These are phyloP conservation scores for Watsonalla binaria DNA, from an alignment of 2,888 invertebrate genomes.

Conservation along the genomic window DNA sequence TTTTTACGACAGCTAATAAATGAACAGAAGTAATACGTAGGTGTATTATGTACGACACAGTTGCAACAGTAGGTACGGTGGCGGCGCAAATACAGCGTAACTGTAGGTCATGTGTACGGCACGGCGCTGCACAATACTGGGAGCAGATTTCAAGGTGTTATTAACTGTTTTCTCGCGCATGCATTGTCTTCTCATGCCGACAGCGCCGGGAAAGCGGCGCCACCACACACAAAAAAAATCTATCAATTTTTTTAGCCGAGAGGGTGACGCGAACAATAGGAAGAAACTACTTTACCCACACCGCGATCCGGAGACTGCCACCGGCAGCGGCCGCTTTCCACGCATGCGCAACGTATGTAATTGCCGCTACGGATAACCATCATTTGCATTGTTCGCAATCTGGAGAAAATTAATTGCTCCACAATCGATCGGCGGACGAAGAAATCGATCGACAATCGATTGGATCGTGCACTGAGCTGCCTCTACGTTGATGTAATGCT, in stretches of 20 bases:
- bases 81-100: not conserved
- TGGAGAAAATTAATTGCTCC: constrained; percentile 69
- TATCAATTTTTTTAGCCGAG: constrained; percentile 45
- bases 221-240: constrained; percentile 31
- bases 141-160: constrained; percentile 40
- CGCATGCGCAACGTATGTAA: constrained; percentile 45
- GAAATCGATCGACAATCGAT: constrained; percentile 45
- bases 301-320: constrained; percentile 46
- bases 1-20: too few relatives aligned
- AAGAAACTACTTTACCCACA: constrained; percentile 68
- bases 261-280: constrained; percentile 60
- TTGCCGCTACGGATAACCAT: constrained; percentile 65
- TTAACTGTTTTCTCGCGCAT: constrained; percentile 32
- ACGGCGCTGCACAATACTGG: constrained; percentile 32
- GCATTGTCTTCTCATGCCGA: constrained; percentile 25
- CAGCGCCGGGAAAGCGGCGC: constrained; percentile 54
- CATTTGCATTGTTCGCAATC: constrained; percentile 70
- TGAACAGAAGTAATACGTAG: too few relatives aligned
- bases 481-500: constrained; percentile 22
- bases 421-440: constrained; percentile 47
- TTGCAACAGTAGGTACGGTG: too few relatives aligned
- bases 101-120: constrained; percentile 2
- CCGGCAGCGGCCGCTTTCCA: constrained; percentile 64
- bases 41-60: too few relatives aligned
- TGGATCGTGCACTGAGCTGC: constrained; percentile 21